These are phyloP conservation scores for Motacilla alba DNA, from an alignment of 2,113 vertebrate species.

Conservation along the genomic window DNA sequence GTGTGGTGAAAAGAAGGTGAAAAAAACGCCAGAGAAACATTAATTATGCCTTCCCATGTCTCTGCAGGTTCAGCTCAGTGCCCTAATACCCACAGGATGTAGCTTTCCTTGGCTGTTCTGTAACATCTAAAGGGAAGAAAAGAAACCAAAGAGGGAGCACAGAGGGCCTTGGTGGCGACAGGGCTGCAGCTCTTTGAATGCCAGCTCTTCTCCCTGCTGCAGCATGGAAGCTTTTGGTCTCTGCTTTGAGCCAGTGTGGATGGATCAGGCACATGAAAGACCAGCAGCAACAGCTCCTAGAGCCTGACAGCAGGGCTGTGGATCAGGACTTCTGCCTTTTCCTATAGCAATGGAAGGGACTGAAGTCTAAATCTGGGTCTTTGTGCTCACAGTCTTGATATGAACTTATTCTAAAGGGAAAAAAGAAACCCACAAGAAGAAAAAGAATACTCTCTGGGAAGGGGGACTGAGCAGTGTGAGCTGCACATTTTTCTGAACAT, in stretches of 20 bases:
- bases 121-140: not conserved
- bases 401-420: not conserved
- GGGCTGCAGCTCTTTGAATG: not conserved
- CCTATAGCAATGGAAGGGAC: not conserved
- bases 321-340: not conserved
- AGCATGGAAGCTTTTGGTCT: not conserved
- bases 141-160: not conserved
- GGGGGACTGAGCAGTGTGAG: not conserved
- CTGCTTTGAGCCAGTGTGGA: not conserved
- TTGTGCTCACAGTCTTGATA: not conserved
- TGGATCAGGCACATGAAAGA: not conserved
- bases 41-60: not conserved
- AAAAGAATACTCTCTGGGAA: not conserved
- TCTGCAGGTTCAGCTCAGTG: not conserved
- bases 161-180: not conserved
- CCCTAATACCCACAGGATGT: not conserved
- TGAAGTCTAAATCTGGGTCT: not conserved
- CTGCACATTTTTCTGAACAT: not conserved
- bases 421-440: not conserved
- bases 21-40: not conserved
- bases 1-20: not conserved
- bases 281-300: not conserved
- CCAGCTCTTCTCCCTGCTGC: not conserved
- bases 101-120: not conserved
- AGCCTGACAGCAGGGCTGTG: not conserved